Base-by-base conservation (phyloP, 2,888 invertebrate genomes). In the Agrochola macilenta region DNA sequence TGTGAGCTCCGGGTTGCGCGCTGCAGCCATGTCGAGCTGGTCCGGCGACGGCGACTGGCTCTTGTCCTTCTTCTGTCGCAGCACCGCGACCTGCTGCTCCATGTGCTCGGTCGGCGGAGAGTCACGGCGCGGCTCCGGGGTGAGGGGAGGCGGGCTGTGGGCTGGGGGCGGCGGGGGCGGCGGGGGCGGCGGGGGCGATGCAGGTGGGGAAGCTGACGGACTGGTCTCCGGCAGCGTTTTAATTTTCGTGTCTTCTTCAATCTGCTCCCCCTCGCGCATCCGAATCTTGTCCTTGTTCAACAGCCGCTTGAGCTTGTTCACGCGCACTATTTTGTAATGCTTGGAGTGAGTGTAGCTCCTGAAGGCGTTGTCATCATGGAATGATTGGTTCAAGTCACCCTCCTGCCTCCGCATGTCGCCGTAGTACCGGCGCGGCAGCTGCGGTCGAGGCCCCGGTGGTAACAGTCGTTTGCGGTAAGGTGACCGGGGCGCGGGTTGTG, bases 1-100 rank as follows among this genome's bases (percentile, higher is more conserved):
- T 60, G 86, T 2, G 54, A 95, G 65, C 30, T 86, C 79, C 0
- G 87, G 89, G 2, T 95, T 95, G 20, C 81, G 87, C 0, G 94
- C 95, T 1, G 93, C 92, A 20, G 93, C 90, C 95, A 95, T 93
- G 88, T 95, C 95, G 30, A 95, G 86, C 81, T 90, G 78, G 14
- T 88, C 84, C 1, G 88, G 70, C 54, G 76, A 9, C 84, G 91
- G 61, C 81, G 76, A 71, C 69, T 20, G 14, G n/a, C 7, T 35
- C 11, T 11, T n/a, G 20, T 9, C 76, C 52, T 39, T n/a, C 35
- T 30, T 60, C n/a, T n/a, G 60, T 7, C 69, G 49, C 60, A 49
- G 20, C 12, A 43, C 49, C 14, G 26, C 14, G 39, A 1, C 2
- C n/a, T 26, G 20, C 11, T 0, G 4, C 39, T 43, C 12, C 9